Conservation (phyloP, 2,797 vertebrate species). For the Anolis apletophallus region DNA sequence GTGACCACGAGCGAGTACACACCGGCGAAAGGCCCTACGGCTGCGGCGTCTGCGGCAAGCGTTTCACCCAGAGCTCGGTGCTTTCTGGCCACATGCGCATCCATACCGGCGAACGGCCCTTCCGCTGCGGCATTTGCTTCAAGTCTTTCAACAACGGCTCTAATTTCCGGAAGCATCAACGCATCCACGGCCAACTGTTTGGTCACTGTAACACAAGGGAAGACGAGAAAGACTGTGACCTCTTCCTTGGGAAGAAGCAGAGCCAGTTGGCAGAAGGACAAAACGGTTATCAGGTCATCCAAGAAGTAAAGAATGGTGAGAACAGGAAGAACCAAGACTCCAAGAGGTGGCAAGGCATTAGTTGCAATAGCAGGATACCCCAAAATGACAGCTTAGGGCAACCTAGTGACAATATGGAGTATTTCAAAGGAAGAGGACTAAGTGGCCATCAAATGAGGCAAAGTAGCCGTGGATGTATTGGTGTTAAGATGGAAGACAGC, state of each 20-base stretch:
- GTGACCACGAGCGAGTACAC: conserved; percentile 57
- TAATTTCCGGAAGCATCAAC: conserved; percentile 46
- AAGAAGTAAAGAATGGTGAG: conserved; percentile 4
- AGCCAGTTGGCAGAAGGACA: not conserved
- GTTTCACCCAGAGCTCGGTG: not conserved
- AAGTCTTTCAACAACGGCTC: conserved; percentile 51
- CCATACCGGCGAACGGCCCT: conserved; percentile 52
- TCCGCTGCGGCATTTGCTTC: conserved; percentile 41
- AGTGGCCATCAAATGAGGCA: not conserved
- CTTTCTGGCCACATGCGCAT: conserved; percentile 30
- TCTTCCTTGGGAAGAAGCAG: not conserved
- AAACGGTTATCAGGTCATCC: not conserved
- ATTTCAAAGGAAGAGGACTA: not conserved
- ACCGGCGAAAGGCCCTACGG: conserved; percentile 46
- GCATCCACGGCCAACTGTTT: conserved; percentile 12
- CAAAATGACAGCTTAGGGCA: conserved; percentile 1
- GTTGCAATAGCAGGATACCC: not conserved
- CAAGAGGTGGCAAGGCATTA: not conserved
- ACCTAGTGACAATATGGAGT: no score
- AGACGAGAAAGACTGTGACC: not conserved
- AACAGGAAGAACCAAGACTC: not conserved
- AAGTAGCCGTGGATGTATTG: not conserved
- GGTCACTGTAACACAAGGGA: not conserved
- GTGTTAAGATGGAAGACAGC: not conserved
- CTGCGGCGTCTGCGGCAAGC: conserved; percentile 20